Conservation (phyloP, 2,113 vertebrate species). For the Pimephales promelas region DNA sequence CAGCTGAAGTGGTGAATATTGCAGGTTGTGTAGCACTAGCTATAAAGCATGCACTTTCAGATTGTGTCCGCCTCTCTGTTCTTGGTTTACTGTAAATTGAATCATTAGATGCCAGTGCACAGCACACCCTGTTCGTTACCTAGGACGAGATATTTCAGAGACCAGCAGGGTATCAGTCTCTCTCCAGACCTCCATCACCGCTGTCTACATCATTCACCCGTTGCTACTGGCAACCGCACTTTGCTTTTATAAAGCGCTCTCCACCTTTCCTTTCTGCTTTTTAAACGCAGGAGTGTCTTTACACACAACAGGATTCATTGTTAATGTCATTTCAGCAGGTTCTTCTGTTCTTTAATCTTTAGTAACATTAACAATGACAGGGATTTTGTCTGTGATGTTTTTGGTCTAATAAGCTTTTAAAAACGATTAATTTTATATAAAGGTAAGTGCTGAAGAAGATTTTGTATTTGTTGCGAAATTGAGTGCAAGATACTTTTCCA, state of each 20-base stretch:
- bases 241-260: constrained; percentile 56
- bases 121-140: constrained; percentile 65
- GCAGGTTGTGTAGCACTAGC: background rate
- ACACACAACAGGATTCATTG: background rate
- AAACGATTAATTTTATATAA: background rate
- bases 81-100: background rate
- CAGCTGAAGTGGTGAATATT: background rate
- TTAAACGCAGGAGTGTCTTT: background rate
- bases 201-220: constrained; percentile 68
- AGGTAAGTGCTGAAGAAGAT: background rate
- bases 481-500: background rate
- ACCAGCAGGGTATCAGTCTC: constrained; percentile 65
- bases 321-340: background rate
- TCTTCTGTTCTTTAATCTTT: background rate
- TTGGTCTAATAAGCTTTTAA: background rate
- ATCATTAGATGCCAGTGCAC: background rate
- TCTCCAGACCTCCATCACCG: constrained; percentile 45
- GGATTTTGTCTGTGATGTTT: background rate
- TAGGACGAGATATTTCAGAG: constrained; percentile 70
- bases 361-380: background rate
- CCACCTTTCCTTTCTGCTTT: constrained; percentile 6
- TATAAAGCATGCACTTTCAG: background rate
- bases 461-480: background rate
- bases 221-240: constrained; percentile 56
- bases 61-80: background rate